phyloP scores from a whole-genome alignment of 1,140 invertebrate genomes.

The Sarcophaga bullata region DNA sequence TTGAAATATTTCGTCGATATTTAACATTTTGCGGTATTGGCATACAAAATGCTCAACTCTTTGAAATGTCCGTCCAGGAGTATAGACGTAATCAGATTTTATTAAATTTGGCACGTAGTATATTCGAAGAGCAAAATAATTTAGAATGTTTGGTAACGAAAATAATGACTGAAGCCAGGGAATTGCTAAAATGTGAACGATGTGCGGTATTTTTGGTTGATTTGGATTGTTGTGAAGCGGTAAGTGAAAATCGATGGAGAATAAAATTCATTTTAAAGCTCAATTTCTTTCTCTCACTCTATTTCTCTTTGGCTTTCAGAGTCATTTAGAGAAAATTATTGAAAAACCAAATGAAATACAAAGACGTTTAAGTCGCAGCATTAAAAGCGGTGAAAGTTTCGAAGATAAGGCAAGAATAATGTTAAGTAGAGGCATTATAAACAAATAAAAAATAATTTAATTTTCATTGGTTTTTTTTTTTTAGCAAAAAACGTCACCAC shows the following conservation, averaged over 20 bases:
- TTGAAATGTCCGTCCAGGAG: constrained; percentile 93
- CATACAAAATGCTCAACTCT: constrained; percentile 96
- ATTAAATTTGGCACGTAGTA: constrained; percentile 84
- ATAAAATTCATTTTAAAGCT: constrained; percentile 31
- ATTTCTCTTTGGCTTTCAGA: constrained; percentile 72
- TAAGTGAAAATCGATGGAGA: constrained; percentile 67
- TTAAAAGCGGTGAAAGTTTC: constrained; percentile 76
- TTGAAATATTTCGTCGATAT: constrained; percentile 88
- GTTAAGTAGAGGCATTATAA: too few species aligned
- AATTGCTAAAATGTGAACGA: constrained; percentile 90
- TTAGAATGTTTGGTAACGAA: constrained; percentile 92
- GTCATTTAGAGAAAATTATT: constrained; percentile 83
- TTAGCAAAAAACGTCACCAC: constrained; percentile 68
- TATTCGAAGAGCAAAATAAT: constrained; percentile 94
- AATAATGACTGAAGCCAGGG: constrained; percentile 95
- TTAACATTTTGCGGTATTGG: constrained; percentile 97
- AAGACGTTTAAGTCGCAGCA: constrained; percentile 78
- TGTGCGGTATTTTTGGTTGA: constrained; percentile 91
- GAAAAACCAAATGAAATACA: constrained; percentile 76
- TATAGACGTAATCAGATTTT: constrained; percentile 94
- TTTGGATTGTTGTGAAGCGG: constrained; percentile 85
- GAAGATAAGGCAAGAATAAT: constrained; percentile 70
- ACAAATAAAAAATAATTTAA: not conserved
- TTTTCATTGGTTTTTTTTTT: constrained; percentile 30
- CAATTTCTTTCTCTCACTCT: constrained; percentile 2